Conservation (phyloP, 2,888 invertebrate genomes). For the Rotaria magnacalcarata region DNA sequence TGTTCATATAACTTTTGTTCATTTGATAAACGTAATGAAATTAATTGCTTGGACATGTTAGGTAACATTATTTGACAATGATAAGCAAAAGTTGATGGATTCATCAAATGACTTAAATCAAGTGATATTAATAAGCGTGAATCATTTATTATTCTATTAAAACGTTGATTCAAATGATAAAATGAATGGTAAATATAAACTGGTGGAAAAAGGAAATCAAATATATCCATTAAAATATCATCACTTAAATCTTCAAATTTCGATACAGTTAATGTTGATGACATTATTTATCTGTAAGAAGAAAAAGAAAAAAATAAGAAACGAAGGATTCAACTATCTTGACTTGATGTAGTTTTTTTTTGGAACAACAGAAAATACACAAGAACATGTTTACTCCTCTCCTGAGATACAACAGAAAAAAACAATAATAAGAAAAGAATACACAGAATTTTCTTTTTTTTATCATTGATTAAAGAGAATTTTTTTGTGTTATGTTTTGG, state of each 20-base stretch:
- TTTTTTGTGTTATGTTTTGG: not conserved
- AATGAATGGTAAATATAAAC: conserved; percentile 20
- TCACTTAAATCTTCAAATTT: conserved; percentile 12
- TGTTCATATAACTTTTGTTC: conserved; percentile 2
- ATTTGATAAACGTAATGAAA: conserved; percentile 12
- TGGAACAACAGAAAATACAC: not conserved
- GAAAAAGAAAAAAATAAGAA: not conserved
- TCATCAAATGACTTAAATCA: not conserved
- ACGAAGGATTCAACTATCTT: not conserved
- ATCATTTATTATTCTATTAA: not conserved
- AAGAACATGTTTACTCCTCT: not conserved
- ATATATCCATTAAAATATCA: conserved; percentile 13
- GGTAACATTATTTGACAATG: conserved; percentile 21
- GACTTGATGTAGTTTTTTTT: not conserved
- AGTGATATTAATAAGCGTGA: conserved; percentile 5
- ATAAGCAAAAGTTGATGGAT: not conserved
- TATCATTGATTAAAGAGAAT: not conserved
- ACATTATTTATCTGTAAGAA: not conserved
- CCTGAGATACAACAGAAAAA: conserved; percentile 15
- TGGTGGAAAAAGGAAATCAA: not conserved
- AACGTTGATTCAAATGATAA: not conserved
- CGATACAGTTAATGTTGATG: not conserved
- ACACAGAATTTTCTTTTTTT: not conserved
- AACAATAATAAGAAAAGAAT: conserved; percentile 16
- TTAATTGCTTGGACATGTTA: not conserved